Base-by-base conservation (phyloP, 35 echinoderm and acorn worm species). In the Acanthaster planci region DNA sequence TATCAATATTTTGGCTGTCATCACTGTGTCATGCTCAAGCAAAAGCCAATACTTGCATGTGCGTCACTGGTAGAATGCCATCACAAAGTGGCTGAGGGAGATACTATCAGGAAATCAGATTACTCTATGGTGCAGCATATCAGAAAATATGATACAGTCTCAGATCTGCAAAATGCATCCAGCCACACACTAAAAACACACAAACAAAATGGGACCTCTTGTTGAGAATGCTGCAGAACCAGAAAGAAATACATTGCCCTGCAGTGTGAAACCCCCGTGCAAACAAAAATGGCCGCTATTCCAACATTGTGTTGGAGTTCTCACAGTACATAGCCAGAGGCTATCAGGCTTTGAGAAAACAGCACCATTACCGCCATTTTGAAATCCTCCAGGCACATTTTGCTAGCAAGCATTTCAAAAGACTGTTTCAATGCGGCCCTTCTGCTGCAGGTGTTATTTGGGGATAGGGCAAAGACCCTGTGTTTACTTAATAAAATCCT, bases 311-410 rank as follows among this genome's bases (percentile, higher is more conserved):
- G 30, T 26, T 26, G 12, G 42, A 6, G 42, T 6, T 4, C 12
- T 6, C 34, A 72, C 26, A 72, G 26, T 26, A 0, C 34, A 72
- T 72, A 31, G 64, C 64, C 30, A 34, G 26, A 72, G 64, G 64
- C 64, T 31, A 72, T 72, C 14, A 29, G 64, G 26, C 34, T 34
- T 5, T 31, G 64, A 29, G 64, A 72, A 72, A 72, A 72, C 64
- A 72, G 26, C 2, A 36, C 64, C 23, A 72, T 72, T 72, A 31
- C 64, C 22, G 30, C 0, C 29, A 29, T 21, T 72, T 12, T 29
- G 7, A 72, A 72, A 72, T 72, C 64, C 64, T 72, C n/a, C 26
- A 14, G 64, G 64, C 64, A 72, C 64, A 72, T 31, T 72, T 72
- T 72, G 26, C 64, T 72, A 6, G 64, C 64, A 72, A 72, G 64